Evolutionary conservation across 2,113 vertebrate genomes (phyloP).

Genomic region (Dendrocopos noguchii): DNA sequence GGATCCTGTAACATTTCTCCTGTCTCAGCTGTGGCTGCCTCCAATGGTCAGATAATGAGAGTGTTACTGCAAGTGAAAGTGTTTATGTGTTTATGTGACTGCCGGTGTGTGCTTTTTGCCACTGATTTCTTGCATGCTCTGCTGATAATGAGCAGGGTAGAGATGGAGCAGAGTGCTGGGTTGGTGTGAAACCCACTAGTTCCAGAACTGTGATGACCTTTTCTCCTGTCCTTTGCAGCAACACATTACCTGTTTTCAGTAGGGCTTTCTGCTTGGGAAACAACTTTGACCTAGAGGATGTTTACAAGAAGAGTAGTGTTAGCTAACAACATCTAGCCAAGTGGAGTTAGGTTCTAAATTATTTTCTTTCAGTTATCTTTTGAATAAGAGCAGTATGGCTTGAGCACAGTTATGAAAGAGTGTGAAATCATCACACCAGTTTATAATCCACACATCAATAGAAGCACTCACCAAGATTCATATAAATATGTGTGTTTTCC

Average conservation of each 20-base stretch:
- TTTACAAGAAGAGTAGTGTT: not conserved
- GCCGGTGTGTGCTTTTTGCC: constrained; percentile 14
- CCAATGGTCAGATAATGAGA: constrained; percentile 77
- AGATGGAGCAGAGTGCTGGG: fast-evolving
- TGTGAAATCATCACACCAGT: not conserved
- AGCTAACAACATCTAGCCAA: not conserved
- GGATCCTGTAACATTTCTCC: constrained; percentile 63
- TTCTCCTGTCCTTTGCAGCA: not conserved
- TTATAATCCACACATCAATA: not conserved
- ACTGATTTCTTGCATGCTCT: constrained; percentile 14
- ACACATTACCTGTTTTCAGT: not conserved
- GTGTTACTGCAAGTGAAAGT: constrained; percentile 75
- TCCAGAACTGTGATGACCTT: not conserved
- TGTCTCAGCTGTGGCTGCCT: constrained; percentile 71
- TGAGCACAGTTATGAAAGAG: not conserved
- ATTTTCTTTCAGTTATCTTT: not conserved
- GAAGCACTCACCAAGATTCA: not conserved
- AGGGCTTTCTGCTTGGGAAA: not conserved
- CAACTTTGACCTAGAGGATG: not conserved
- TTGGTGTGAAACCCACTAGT: not conserved
- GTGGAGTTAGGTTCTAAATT: not conserved
- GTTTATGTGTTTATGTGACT: constrained; percentile 74
- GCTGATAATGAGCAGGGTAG: not conserved
- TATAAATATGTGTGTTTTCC: not conserved
- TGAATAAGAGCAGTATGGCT: not conserved